Evolutionary conservation across 2,113 vertebrate species (phyloP).

Genomic region (Siphamia tubifer): DNA sequence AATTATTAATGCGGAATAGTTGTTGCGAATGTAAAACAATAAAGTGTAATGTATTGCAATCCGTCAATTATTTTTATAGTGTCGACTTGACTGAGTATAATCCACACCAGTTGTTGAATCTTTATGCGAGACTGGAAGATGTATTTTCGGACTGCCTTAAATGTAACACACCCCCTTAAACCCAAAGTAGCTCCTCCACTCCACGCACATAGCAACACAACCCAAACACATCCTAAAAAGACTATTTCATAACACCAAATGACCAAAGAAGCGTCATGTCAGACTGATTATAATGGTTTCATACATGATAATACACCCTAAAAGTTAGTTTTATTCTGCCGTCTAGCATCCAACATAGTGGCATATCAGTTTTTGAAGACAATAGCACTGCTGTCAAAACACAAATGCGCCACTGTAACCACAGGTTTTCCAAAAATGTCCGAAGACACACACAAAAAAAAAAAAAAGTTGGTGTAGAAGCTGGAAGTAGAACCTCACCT

Average conservation of each 20-base stretch:
- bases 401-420: background rate
- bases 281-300: too few relatives aligned
- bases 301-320: background rate
- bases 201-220: slow-evolving; percentile 21
- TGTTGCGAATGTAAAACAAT: too few relatives aligned
- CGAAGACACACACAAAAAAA: background rate
- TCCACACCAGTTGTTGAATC: background rate
- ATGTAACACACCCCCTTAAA: slow-evolving; percentile 57
- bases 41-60: too few relatives aligned
- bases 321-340: background rate
- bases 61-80: too few relatives aligned
- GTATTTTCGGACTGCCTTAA: slow-evolving; percentile 34
- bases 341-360: background rate
- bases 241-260: background rate
- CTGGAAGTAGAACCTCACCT: slow-evolving; percentile 82
- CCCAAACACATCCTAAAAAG: background rate
- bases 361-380: background rate
- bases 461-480: slow-evolving; percentile 4
- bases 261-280: background rate
- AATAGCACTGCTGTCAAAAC: slow-evolving; percentile 39
- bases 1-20: too few relatives aligned
- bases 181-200: background rate
- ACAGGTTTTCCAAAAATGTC: background rate
- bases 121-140: background rate
- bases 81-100: background rate